Base-by-base conservation (phyloP, 1,140 invertebrate genomes). In the Mactra quadrangularis region DNA sequence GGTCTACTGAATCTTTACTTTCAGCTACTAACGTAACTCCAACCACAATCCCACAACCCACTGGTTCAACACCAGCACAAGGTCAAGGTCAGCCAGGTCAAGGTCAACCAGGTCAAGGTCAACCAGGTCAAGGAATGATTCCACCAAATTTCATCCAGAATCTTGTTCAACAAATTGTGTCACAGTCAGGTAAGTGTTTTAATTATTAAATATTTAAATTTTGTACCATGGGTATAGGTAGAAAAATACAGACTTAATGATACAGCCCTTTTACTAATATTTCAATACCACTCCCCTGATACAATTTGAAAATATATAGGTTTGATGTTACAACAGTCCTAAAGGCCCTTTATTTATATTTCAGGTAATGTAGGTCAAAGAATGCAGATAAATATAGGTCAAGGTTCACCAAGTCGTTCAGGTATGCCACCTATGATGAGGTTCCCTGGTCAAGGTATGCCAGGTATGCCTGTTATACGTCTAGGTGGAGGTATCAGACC, bases 351-450 rank as follows among this genome's bases (percentile, higher is more conserved):
- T n/a, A n/a, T n/a, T n/a, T n/a, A n/a, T n/a, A n/a, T n/a, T 41
- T 6, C 15, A 41, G 38, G 6, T 6, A 41, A 41, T 41, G 6
- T 7, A 41, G 38, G 38, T 7, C 75, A 78, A 45, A 64, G 75
- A 31, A 64, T 78, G 57, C 75, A 78, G 45, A 78, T 78, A 45
- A 78, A 78, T 25, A 66, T 78, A 29, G 64, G 64, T 3, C 64
- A 45, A 17, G 64, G 64, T 17, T 17, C 17, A 17, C 64, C 31
- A 6, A 33, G 64, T 19, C n/a, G 59, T 35, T 38, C 38, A 7
- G 52, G 52, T 27, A 4, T 53, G 1, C 15, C 41, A 13, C n/a
- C 25, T 17, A 60, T 62, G 57, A 78, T 78, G 75, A 62, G 76
- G 0, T 6, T 68, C 11, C 47, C 31, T 1, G 25, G 57, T 6